Percentiles rank a stretch among this genome's conserved stretches.
phyloP scores from a whole-genome alignment of 2,888 invertebrate species.

The Polyommatus icarus region DNA sequence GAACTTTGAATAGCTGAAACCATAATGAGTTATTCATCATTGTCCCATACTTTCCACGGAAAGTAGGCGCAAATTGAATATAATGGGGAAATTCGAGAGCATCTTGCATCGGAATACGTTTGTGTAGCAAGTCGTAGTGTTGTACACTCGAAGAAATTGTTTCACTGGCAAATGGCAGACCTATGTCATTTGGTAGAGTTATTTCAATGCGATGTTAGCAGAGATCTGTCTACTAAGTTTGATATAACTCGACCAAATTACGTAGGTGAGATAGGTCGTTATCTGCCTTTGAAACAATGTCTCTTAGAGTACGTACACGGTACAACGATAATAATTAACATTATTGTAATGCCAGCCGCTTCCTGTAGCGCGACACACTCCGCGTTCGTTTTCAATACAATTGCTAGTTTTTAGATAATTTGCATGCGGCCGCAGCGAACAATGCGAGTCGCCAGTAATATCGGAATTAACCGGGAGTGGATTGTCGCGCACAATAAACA shows the following conservation, averaged over 20 bases:
- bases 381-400: slow-evolving; percentile 67
- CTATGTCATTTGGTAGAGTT: too few relatives aligned
- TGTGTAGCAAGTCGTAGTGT: neutral
- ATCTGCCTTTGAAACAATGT: neutral
- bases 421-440: slow-evolving; percentile 63
- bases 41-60: slow-evolving; percentile 13
- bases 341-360: slow-evolving; percentile 46
- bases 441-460: slow-evolving; percentile 69
- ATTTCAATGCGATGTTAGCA: neutral
- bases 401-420: slow-evolving; percentile 71
- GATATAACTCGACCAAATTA: too few relatives aligned
- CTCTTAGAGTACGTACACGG: neutral
- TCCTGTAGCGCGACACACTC: slow-evolving; percentile 53
- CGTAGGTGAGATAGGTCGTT: neutral
- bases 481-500: slow-evolving; percentile 76
- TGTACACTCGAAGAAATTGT: neutral
- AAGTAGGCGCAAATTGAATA: slow-evolving; percentile 8
- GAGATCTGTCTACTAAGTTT: too few relatives aligned
- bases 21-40: neutral
- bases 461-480: slow-evolving; percentile 77
- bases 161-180: too few relatives aligned
- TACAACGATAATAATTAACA: slow-evolving; percentile 66
- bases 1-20: slow-evolving; percentile 4
- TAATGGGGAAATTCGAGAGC: neutral
- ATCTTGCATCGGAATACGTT: neutral